Conservation (phyloP, 2,797 vertebrate species). For the Gouania willdenowi region DNA sequence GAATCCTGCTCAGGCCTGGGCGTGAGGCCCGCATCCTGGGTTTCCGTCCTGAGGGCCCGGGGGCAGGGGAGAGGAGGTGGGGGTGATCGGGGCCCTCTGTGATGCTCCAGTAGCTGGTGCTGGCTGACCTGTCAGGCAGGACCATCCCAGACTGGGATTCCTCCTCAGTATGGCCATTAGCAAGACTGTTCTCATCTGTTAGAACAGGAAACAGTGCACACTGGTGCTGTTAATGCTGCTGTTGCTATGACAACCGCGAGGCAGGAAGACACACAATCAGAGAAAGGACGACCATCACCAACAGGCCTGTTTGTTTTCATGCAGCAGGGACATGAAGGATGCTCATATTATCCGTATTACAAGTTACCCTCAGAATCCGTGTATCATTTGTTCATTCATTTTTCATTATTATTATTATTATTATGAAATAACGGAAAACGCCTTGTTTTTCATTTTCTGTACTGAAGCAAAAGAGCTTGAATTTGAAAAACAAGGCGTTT, state of each 20-base stretch:
- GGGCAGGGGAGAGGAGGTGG: constrained; percentile 64
- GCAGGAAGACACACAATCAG: neutral
- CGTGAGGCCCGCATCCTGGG: constrained; percentile 77
- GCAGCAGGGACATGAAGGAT: too few species aligned
- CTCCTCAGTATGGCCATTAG: constrained; percentile 64
- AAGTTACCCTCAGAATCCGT: too few species aligned
- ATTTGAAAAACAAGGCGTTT: too few species aligned
- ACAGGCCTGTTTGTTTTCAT: too few species aligned
- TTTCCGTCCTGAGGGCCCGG: constrained; percentile 57
- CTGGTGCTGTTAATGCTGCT: neutral
- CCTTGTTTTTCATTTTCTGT: too few species aligned
- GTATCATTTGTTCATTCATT: too few species aligned
- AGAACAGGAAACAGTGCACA: too few species aligned
- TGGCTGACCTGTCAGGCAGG: constrained; percentile 51
- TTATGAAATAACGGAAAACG: too few species aligned
- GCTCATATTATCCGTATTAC: too few species aligned
- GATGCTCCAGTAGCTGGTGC: constrained; percentile 77
- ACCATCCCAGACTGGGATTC: constrained; percentile 27
- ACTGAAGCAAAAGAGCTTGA: too few species aligned
- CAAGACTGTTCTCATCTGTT: constrained; percentile 57
- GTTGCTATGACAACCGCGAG: neutral
- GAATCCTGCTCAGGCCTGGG: constrained; percentile 83
- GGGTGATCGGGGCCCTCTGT: constrained; percentile 69
- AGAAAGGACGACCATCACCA: too few species aligned
- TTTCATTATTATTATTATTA: too few species aligned